Evolutionary conservation across 53 echinoderm and acorn worm species (phyloP), one percentile per base, ranked within the genome.

Genomic region (Hippasteria phrygiana): DNA sequence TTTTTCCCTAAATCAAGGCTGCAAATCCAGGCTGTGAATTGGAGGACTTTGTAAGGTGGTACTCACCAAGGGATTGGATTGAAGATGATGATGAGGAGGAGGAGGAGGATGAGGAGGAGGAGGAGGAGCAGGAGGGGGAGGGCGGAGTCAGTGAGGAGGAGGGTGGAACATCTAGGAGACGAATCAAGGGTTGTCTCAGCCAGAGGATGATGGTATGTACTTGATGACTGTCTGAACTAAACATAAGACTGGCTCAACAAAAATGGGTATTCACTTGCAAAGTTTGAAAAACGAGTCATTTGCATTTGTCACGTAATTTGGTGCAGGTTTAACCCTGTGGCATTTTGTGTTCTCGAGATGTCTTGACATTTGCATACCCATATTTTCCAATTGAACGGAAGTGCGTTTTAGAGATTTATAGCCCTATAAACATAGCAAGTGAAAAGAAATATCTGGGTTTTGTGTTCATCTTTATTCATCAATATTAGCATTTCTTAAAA

Each of bases 1-100:
- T 32, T 64, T 63, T 62, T 32, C 35, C 0, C 80, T n/a, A n/a
- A n/a, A n/a, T n/a, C n/a, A n/a, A 98, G 98, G 95, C 95, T 74
- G 98, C 98, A 14, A 98, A 98, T 93, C 98, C 95, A 34, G 94
- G 93, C 8, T 95, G 98, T 74, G 81, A 75, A 20, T 38, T 98
- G 26, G 98, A 94, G 70, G 98, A 98, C 78, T 98, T 98, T 91
- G 98, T 98, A 12, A 91, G 98, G 11, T 98, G 98, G 98, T 98
- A 98, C 90, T 98, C 98, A 33, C 98, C 98, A 13, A 85, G 98
- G 74, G 98, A 98, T 76, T 98, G 98, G 98, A 78, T 98, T 27
- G 98, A 98, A 69, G 92, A 92, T 28, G 97, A 94, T 11, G 92
- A 93, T 43, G 95, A 93, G 18, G 92, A 88, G 17, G 79, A 83